phyloP scores from a whole-genome alignment of 2,888 invertebrate species.

The Acronicta psi region DNA sequence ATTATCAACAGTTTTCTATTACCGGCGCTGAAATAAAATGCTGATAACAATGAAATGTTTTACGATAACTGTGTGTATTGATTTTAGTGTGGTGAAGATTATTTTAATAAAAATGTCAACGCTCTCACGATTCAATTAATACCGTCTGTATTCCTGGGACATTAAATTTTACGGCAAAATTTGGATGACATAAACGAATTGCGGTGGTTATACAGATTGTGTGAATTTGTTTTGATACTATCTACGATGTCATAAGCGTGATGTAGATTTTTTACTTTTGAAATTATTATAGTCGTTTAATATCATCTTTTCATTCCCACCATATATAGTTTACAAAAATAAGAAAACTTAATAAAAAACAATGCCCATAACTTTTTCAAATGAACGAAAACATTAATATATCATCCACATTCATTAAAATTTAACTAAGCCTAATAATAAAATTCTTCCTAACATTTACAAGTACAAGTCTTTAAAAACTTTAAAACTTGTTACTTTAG shows the following conservation, averaged over 20 bases:
- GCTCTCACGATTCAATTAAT: conserved; percentile 2
- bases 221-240: no score
- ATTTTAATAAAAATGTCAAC: conserved; percentile 21
- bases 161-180: no score
- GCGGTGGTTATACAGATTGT: no score
- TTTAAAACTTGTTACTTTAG: neutral
- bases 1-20: conserved; percentile 47
- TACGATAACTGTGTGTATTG: conserved; percentile 35
- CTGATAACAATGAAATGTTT: conserved; percentile 50
- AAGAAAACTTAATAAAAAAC: no score
- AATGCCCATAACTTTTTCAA: no score
- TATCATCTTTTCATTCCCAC: no score
- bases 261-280: no score
- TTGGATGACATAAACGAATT: no score
- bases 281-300: no score
- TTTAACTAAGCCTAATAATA: neutral
- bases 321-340: no score
- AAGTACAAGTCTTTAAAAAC: no score
- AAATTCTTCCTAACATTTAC: neutral
- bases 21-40: conserved; percentile 33
- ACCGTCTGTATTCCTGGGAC: neutral
- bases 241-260: no score
- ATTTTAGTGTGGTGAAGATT: conserved; percentile 22
- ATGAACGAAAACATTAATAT: neutral
- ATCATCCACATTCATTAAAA: neutral